Conservation (phyloP, 2,797 vertebrate genomes). For the Alfaro cultratus region DNA sequence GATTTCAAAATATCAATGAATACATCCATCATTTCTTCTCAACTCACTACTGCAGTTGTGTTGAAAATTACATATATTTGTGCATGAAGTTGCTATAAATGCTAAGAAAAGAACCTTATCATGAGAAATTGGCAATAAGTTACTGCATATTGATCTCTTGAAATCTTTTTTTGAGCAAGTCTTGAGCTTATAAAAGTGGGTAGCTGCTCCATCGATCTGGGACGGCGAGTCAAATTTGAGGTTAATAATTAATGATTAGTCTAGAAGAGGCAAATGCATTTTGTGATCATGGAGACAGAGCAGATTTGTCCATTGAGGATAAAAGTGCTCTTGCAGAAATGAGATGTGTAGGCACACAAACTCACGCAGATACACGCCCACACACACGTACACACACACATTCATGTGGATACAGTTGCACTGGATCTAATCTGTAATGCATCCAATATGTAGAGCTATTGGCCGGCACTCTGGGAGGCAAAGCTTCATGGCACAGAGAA, state of each 20-base stretch:
- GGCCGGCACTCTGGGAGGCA: slow-evolving; percentile 58
- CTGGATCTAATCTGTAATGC: slow-evolving; percentile 69
- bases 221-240: slow-evolving; percentile 64
- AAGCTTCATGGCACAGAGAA: slow-evolving; percentile 65
- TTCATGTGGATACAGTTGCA: slow-evolving; percentile 34
- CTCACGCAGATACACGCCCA: slow-evolving; percentile 7
- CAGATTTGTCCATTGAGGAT: slow-evolving; percentile 68
- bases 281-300: slow-evolving; percentile 58
- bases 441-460: slow-evolving; percentile 70
- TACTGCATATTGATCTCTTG: slow-evolving; percentile 25
- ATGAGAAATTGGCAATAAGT: slow-evolving; percentile 24
- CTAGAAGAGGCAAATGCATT: slow-evolving; percentile 73
- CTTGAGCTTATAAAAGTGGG: slow-evolving; percentile 29
- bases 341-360: slow-evolving; percentile 60
- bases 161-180: slow-evolving; percentile 27
- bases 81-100: slow-evolving; percentile 12
- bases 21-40: background rate
- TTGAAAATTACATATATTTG: slow-evolving; percentile 10
- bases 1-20: slow-evolving; percentile 20
- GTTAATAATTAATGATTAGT: slow-evolving; percentile 77
- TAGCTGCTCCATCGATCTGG: slow-evolving; percentile 55
- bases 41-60: background rate
- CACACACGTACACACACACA: slow-evolving; percentile 23
- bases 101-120: slow-evolving; percentile 2
- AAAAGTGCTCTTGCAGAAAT: slow-evolving; percentile 69